phyloP scores from a whole-genome alignment of 2,113 vertebrate species.

The Thamnophis sirtalis region DNA sequence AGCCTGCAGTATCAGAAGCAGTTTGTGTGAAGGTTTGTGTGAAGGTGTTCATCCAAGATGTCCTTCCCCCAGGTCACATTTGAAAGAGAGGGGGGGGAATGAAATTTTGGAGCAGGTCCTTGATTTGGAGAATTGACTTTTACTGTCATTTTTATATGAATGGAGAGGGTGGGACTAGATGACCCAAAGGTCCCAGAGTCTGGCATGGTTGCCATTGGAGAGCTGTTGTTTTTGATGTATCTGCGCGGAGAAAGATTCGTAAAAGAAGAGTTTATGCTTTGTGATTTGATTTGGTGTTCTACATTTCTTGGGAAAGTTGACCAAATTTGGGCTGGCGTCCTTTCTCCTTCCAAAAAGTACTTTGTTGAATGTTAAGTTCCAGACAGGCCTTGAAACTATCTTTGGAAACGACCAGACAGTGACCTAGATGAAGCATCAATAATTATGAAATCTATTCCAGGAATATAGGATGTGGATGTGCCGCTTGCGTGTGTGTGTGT shows the following conservation, averaged over 20 bases:
- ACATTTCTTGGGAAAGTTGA: background rate
- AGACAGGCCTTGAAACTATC: background rate
- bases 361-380: background rate
- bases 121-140: background rate
- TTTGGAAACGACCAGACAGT: too few relatives aligned
- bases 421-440: too few relatives aligned
- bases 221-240: background rate
- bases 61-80: background rate
- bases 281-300: slow-evolving; percentile 24
- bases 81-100: background rate
- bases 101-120: background rate
- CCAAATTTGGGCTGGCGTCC: too few relatives aligned
- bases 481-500: background rate
- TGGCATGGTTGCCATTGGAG: slow-evolving; percentile 21
- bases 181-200: slow-evolving; percentile 2
- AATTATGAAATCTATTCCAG: background rate
- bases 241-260: slow-evolving; percentile 3
- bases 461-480: background rate
- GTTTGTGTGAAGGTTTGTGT: background rate
- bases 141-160: background rate
- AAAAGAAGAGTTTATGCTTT: slow-evolving; percentile 21
- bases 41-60: background rate
- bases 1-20: background rate
- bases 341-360: background rate
- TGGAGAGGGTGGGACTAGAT: background rate